Percentiles rank a stretch among this genome's conserved stretches.
phyloP scores from a whole-genome alignment of 2,797 vertebrate genomes.

The Melopsittacus undulatus region DNA sequence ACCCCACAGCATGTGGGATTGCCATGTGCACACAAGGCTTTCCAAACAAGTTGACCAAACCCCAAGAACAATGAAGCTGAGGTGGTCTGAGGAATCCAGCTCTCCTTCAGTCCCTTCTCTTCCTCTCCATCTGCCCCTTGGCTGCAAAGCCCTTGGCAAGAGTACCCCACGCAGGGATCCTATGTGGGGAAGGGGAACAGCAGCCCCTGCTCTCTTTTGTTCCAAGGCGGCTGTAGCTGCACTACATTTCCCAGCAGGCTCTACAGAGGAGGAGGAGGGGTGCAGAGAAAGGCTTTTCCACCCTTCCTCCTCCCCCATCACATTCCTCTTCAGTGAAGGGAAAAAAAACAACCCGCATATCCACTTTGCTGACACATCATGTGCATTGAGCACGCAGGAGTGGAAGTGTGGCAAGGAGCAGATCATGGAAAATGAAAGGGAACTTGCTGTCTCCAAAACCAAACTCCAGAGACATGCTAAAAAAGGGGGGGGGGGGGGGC shows the following conservation, averaged over 20 bases:
- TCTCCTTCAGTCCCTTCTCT: no score
- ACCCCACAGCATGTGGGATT: not conserved
- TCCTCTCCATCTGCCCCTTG: not conserved
- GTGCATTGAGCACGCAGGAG: not conserved
- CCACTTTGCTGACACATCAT: not conserved
- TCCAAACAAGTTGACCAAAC: not conserved
- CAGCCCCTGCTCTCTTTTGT: constrained; percentile 4
- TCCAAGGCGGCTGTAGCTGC: not conserved
- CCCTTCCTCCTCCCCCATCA: not conserved
- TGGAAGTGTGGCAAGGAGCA: not conserved
- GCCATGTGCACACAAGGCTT: rapidly evolving
- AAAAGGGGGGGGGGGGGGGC: no score
- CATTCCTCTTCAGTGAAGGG: not conserved
- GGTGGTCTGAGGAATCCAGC: rapidly evolving
- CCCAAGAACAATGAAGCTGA: not conserved
- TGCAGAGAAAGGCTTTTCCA: not conserved
- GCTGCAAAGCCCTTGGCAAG: not conserved
- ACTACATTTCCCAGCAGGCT: constrained; percentile 59
- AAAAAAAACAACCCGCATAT: rapidly evolving
- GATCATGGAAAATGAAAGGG: not conserved
- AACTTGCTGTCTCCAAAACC: not conserved
- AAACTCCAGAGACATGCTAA: not conserved
- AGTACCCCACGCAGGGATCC: not conserved
- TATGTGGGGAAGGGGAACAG: not conserved
- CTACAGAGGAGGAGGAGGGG: no score